phyloP scores from a whole-genome alignment of 2,113 vertebrate species.

The Penelope pileata region DNA sequence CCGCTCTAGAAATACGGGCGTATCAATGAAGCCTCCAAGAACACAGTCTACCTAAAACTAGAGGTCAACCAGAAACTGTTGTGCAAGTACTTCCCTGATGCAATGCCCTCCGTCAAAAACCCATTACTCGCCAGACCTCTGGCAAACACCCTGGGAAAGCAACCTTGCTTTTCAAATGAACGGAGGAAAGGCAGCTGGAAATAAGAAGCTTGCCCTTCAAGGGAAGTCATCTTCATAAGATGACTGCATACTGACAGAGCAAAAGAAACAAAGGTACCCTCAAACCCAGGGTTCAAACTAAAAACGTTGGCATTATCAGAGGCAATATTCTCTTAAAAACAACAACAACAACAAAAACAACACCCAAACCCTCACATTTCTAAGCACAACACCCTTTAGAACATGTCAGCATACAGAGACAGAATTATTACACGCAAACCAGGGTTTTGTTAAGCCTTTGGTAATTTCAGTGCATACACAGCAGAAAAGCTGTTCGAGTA shows the following conservation, averaged over 20 bases:
- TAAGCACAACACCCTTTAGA: rapidly evolving
- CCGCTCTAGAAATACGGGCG: background rate
- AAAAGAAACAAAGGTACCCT: background rate
- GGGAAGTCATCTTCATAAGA: background rate
- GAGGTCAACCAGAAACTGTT: slow-evolving; percentile 47
- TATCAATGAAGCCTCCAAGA: background rate
- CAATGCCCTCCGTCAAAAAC: background rate
- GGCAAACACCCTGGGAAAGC: slow-evolving; percentile 45
- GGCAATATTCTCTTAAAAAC: background rate
- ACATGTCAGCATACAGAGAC: background rate
- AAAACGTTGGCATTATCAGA: background rate
- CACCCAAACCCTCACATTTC: background rate
- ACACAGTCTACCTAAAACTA: background rate
- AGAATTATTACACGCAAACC: background rate
- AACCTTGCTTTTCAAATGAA: slow-evolving; percentile 16
- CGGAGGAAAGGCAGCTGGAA: background rate
- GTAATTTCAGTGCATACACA: rapidly evolving
- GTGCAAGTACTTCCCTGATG: background rate
- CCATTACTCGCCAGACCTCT: slow-evolving; percentile 48
- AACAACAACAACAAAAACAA: background rate
- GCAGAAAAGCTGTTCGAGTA: background rate
- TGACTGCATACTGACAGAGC: background rate
- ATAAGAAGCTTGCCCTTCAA: slow-evolving; percentile 16
- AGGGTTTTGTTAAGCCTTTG: background rate
- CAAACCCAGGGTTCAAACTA: background rate